Evolutionary conservation across 2,797 vertebrate genomes (phyloP), one percentile per base, ranked within the genome.

Genomic region (Microtus californicus): DNA sequence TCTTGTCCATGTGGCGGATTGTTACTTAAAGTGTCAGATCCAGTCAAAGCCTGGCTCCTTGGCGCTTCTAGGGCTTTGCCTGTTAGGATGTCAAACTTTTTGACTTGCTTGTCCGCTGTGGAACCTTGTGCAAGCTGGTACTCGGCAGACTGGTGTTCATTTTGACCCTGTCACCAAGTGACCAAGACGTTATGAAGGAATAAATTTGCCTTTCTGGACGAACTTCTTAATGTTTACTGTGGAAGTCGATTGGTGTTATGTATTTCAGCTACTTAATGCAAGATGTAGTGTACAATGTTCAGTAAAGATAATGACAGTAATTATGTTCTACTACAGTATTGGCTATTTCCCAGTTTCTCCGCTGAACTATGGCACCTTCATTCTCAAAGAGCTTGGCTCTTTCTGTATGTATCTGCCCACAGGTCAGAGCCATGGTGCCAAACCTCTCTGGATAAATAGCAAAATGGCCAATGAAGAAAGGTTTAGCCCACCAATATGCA

Each of bases 71-170:
- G 11, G 67, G 12, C 21, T 80, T 87, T 78, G 17, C n/a, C 65
- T 34, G 51, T 27, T 10, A 61, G 40, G n/a, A 76, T 1, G 1
- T 45, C 3, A 5, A 56, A 23, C 40, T 14, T 12, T 73, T 80
- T 40, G 37, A n/a, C 29, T 43, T 37, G 15, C 17, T 13, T 0
- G 15, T 51, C 31, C 1, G 10, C 1, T 0, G 0, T 10, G 15
- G n/a, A 69, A 34, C 3, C 23, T 1, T 31, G 13, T 17, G 6
- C 3, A 63, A 45, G 8, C n/a, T 79, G 27, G 34, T 17, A 51
- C 7, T 3, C n/a, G 43, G 51, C 6, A 48, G 54, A 74, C 13
- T 90, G 59, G 6, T 1, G 1, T 4, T 5, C 27, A 12, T 69
- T 13, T 59, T 1, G 11, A 34, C 25, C 95, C 25, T 86, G 12